Conservation (phyloP, 2,113 vertebrate genomes). For the Neotoma lepida region DNA sequence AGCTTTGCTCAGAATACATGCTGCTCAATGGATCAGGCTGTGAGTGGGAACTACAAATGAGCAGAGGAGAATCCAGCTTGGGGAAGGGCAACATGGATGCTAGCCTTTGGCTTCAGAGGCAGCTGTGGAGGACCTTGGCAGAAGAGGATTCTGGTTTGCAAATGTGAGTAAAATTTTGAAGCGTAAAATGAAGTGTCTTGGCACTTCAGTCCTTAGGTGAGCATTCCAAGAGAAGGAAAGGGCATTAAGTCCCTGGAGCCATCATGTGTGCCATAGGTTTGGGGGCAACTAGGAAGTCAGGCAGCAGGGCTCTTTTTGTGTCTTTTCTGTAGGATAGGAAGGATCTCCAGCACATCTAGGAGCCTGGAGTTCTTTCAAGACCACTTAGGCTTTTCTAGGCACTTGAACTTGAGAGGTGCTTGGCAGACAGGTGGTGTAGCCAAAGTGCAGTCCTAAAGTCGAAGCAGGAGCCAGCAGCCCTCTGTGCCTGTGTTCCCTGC, state of each 20-base stretch:
- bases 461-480: not conserved
- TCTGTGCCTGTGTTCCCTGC: too few species aligned
- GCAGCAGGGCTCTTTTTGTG: not conserved
- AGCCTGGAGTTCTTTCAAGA: not conserved
- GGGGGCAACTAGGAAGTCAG: not conserved
- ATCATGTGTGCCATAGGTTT: not conserved
- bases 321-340: not conserved
- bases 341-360: not conserved
- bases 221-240: not conserved
- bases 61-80: not conserved
- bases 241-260: not conserved
- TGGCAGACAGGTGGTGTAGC: not conserved
- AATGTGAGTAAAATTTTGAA: not conserved
- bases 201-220: not conserved
- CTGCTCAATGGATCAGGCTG: constrained; percentile 33
- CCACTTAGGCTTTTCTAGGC: not conserved
- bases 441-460: not conserved
- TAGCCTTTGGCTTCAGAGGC: not conserved
- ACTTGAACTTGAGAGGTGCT: not conserved
- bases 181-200: not conserved
- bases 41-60: constrained; percentile 48
- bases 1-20: constrained; percentile 52
- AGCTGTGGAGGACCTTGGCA: too few species aligned
- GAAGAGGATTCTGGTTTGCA: not conserved
- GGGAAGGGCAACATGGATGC: not conserved